A percentile compares a stretch with the other conserved stretches of the same genome.
phyloP scores from a whole-genome alignment of 2,113 vertebrate genomes.

The Cervus canadensis region DNA sequence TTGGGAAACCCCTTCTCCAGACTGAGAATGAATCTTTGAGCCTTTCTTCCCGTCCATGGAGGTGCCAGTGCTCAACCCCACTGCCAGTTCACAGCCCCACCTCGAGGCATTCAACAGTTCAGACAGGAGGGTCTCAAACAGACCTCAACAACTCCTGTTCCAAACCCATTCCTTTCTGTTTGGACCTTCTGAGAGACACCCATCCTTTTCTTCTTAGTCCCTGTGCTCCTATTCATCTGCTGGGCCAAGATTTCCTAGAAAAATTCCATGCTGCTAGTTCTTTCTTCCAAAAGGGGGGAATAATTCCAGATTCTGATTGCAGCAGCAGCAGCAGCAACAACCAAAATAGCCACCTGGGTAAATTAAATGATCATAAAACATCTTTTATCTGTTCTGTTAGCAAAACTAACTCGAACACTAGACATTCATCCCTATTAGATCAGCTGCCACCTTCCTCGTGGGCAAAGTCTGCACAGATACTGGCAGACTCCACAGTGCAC shows the following conservation, averaged over 20 bases:
- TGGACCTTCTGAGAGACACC: not conserved
- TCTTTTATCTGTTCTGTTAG: not conserved
- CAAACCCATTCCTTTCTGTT: not conserved
- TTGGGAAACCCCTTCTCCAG: not conserved
- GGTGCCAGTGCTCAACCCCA: not conserved
- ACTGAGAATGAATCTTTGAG: not conserved
- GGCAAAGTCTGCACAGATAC: not conserved
- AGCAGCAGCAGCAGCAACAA: not conserved
- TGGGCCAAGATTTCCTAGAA: not conserved
- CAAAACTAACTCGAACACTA: not conserved
- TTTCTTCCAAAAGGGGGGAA: not conserved
- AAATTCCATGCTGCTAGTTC: not conserved
- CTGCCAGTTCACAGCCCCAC: not conserved
- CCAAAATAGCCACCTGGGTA: not conserved
- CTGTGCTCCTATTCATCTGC: not conserved
- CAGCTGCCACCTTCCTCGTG: not conserved
- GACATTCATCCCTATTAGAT: not conserved
- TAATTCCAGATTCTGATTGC: not conserved
- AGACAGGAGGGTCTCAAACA: not conserved
- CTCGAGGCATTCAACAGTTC: not conserved
- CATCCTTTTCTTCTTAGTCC: not conserved
- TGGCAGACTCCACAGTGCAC: not conserved
- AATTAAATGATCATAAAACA: not conserved
- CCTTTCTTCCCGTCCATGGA: too few species aligned
- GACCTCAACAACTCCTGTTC: not conserved